Base-by-base conservation (phyloP, 35 echinoderm and acorn worm genomes). In the Anneissia japonica region DNA sequence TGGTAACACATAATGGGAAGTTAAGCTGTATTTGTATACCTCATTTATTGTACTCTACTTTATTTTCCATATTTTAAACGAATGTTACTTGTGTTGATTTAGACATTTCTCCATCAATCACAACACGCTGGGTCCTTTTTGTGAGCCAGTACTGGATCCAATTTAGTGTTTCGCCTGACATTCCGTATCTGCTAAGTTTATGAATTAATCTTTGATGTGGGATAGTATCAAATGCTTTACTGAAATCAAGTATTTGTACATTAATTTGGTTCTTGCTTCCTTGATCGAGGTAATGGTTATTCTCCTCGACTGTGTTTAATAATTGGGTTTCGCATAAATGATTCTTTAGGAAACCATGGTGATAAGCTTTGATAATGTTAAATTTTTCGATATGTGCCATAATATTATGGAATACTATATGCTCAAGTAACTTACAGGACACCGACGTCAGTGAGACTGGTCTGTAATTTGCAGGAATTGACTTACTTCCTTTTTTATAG, bases 351-450 rank as follows among this genome's bases (percentile, higher is more conserved):
- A 87, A 82, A 21, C 85, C 79, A 77, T 92, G 77, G 43, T 92
- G 84, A 6, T 82, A 43, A 13, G 86, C 28, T 34, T 55, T 76
- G 17, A 87, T 39, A 14, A 86, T 75, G 72, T 75, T 35, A 5
- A 76, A 64, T 31, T 77, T 33, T 35, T 92, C 85, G 16, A 77
- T 55, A 72, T 87, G 81, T 0, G 34, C 45, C 40, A 83, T 73
- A 17, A 87, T 77, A 17, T 82, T 76, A 7, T 87, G 33, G 26
- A 35, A 77, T 0, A 92, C 21, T 31, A 92, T 83, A 36, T 46
- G 36, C 84, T 92, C 90, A 30, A 92, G 41, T 72, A 92, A 31
- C 37, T 92, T 87, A 80, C 90, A 87, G 5, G 76, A 36, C 4
- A 92, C 46, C 6, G 56, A 87, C n/a, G 80, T 92, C 0, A 92